Base-by-base conservation (phyloP, 2,113 vertebrate genomes). In the Salvelinus fontinalis region DNA sequence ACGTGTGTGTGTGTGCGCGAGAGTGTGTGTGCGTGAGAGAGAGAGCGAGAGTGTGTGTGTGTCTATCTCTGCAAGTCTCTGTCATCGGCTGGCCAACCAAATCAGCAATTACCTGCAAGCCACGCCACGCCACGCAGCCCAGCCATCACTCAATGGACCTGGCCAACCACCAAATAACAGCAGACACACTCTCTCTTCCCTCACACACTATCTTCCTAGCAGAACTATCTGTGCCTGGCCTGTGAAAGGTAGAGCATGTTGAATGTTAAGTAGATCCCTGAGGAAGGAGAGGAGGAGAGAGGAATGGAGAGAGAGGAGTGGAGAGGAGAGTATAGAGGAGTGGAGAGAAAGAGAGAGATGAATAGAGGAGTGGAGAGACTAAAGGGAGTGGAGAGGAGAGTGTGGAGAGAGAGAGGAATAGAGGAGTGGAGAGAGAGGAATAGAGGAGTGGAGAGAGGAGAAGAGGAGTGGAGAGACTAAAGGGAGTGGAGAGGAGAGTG, bases 81-180 rank as follows among this genome's bases (percentile, higher is more conserved):
- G 83, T 90, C 92, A 90, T 91, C 88, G 92, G 87, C 87, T 85
- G 90, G 85, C 88, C 85, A 92, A 87, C 88, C 83, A 94, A 95
- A 94, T 90, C 83, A 89, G 86, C 86, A 89, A 91, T 93, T 89
- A 93, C 92, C 91, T 88, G 91, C 91, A 91, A 84, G 87, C 92
- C 39, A 44, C 51, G 51, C 49, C 49, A 54, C 14, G 16, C 51
- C 51, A 54, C 13, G 3, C 51, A 54, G 13, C 51, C 89, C 79
- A 84, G 84, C 86, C 79, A 86, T 90, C 89, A 82, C 92, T 88
- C 92, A 91, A 90, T 91, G 88, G 92, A 91, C 87, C 92, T 93
- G 90, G 87, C 90, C 83, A 80, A 93, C 92, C 92, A 90, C 91
- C 91, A 92, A 93, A 93, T 93, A 92, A 89, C 86, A 89, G 72